Evolutionary conservation across 2,113 vertebrate species (phyloP), one percentile per base, ranked within the genome.

Genomic region (Carassius gibelio): DNA sequence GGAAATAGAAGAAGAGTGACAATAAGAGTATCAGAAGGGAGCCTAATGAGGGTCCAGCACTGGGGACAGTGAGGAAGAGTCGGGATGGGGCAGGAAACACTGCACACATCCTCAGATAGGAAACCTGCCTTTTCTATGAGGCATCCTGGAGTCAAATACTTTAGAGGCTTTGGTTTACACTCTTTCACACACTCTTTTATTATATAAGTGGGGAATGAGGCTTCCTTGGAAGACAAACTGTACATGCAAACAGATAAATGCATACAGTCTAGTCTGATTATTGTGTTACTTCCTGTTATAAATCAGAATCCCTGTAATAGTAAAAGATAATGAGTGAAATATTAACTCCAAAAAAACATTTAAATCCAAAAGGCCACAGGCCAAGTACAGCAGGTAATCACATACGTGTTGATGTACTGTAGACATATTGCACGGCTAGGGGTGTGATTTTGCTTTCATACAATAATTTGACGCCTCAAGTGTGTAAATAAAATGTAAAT

Each of bases 41-140:
- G 71, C 82, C 84, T 82, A 45, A 38, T 48, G 84, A 84, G 82
- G 89, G 72, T 84, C 76, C 84, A 81, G 62, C 30, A 91, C 76
- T 91, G 90, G 90, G 88, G 80, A 87, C 50, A 75, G 66, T 72
- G 55, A 88, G 88, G 64, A 86, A 88, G 89, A 85, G 90, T 86
- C 21, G 61, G 82, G 82, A 75, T 86, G 85, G 83, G 84, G 62
- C 90, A 92, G 94, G 94, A 94, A 93, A 92, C 87, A 59, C 90
- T 89, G 83, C 91, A 88, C 91, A 89, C 85, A 94, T 95, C 94
- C 94, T 93, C 88, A 87, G 90, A 90, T 93, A 94, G 94, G 94
- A 95, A 93, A 91, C 90, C 15, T 68, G 48, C 87, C 86, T 92
- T 81, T 90, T 94, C 91, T 84, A 91, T 89, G 91, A 92, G 91